Conservation (phyloP, 1,140 invertebrate genomes). For the Lordiphosa collinella region DNA sequence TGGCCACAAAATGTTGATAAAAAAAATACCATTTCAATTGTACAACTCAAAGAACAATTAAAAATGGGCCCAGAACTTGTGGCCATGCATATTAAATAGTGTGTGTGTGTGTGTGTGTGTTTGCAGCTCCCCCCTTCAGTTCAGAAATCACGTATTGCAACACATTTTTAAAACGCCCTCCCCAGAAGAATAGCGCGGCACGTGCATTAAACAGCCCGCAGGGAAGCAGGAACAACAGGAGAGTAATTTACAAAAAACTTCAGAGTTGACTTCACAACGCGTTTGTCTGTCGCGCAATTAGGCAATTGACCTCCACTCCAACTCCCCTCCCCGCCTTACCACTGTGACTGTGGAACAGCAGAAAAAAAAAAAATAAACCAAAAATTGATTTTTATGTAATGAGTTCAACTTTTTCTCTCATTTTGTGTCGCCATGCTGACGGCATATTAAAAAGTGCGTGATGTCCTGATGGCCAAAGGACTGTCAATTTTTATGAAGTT, state of each 20-base stretch:
- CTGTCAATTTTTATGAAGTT: conserved; percentile 77
- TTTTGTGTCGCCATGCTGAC: conserved; percentile 45
- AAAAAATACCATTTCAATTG: conserved; percentile 57
- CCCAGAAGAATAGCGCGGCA: conserved; percentile 23
- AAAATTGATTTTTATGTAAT: conserved; percentile 75
- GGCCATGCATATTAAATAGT: conserved; percentile 60
- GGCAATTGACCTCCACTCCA: conserved; percentile 50
- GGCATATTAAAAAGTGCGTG: conserved; percentile 75
- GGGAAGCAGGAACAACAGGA: conserved; percentile 35
- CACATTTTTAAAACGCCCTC: conserved; percentile 70
- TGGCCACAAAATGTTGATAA: conserved; percentile 22
- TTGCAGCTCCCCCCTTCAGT: background rate
- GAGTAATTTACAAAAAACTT: conserved; percentile 73
- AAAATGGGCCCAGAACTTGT: conserved; percentile 49
- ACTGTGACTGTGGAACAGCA: conserved; percentile 46
- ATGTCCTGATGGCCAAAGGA: conserved; percentile 47
- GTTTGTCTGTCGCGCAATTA: conserved; percentile 72
- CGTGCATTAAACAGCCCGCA: conserved; percentile 71
- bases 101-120: background rate
- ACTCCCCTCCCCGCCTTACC: background rate
- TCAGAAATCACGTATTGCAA: conserved; percentile 59
- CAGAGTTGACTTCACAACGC: conserved; percentile 61
- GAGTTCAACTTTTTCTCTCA: conserved; percentile 48
- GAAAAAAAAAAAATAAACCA: conserved; percentile 75
- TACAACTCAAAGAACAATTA: conserved; percentile 53